phyloP scores from a whole-genome alignment of 2,113 vertebrate species.

The Aptenodytes patagonicus region DNA sequence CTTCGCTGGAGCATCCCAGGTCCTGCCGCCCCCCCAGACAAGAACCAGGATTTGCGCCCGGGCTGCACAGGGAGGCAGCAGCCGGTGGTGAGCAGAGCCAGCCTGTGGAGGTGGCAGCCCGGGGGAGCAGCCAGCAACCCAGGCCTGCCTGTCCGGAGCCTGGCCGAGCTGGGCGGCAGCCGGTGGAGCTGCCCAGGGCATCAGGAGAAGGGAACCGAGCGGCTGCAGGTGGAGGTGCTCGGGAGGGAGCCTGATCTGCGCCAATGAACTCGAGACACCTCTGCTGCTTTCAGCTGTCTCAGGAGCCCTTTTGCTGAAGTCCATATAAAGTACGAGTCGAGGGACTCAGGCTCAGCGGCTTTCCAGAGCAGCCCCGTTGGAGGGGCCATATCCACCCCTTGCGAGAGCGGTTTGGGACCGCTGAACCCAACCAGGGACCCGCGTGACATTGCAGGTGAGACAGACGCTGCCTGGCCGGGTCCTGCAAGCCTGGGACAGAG shows the following conservation, averaged over 20 bases:
- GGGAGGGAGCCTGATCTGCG: neutral
- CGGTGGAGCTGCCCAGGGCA: too few relatives aligned
- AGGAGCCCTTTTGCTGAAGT: neutral
- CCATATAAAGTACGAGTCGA: rapidly evolving
- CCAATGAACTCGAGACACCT: rapidly evolving
- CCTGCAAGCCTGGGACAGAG: neutral
- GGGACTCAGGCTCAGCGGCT: neutral
- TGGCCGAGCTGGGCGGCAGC: neutral
- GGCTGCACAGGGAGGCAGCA: neutral
- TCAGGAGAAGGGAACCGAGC: neutral
- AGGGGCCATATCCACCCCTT: neutral
- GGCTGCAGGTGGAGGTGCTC: neutral
- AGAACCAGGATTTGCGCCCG: too few relatives aligned
- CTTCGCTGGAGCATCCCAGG: rapidly evolving
- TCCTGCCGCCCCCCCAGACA: neutral
- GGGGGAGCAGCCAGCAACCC: neutral
- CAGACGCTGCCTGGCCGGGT: neutral
- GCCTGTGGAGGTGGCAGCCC: neutral
- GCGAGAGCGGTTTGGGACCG: neutral
- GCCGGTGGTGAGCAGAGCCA: neutral
- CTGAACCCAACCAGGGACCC: neutral
- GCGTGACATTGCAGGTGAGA: neutral
- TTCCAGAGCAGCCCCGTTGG: too few relatives aligned
- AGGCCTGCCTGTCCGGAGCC: rapidly evolving
- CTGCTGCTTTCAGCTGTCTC: neutral